These are phyloP conservation scores for Sitophilus oryzae DNA, from an alignment of 1,140 invertebrate genomes.

Conservation along the genomic window DNA sequence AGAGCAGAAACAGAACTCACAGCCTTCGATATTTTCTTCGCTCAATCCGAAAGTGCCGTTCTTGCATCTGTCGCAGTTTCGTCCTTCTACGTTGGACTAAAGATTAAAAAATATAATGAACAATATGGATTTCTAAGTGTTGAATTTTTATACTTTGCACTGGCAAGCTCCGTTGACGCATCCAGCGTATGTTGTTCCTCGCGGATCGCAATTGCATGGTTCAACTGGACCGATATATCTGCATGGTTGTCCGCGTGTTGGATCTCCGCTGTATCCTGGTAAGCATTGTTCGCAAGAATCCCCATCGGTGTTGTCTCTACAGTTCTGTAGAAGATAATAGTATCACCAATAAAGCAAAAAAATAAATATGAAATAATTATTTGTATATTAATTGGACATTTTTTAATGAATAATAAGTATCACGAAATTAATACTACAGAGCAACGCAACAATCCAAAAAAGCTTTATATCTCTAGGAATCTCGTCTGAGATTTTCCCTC, in stretches of 20 bases:
- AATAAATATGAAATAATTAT: not conserved
- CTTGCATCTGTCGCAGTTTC: conserved; percentile 72
- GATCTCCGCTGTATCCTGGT: conserved; percentile 64
- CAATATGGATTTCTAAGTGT: not conserved
- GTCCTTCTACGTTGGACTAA: conserved; percentile 70
- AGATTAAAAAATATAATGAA: conserved; percentile 4
- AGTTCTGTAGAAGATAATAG: conserved; percentile 58
- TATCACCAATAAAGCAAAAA: not conserved
- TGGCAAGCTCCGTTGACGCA: conserved; percentile 56
- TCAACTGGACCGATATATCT: conserved; percentile 17
- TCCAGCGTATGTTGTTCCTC: conserved; percentile 51
- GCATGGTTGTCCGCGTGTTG: conserved; percentile 50
- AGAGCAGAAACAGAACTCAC: conserved; percentile 87
- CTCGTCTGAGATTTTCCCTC: too few species aligned
- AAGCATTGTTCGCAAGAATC: conserved; percentile 77
- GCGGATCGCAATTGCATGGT: conserved; percentile 54
- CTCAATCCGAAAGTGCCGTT: conserved; percentile 79
- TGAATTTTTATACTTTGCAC: conserved; percentile 53
- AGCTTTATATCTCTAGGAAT: too few species aligned
- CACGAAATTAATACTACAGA: too few species aligned
- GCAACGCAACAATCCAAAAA: too few species aligned
- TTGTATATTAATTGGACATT: too few species aligned
- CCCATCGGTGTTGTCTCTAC: conserved; percentile 81
- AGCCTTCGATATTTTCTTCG: conserved; percentile 69
- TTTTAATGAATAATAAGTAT: too few species aligned